Evolutionary conservation across 2,113 vertebrate genomes (phyloP).

Genomic region (Passerina amoena): DNA sequence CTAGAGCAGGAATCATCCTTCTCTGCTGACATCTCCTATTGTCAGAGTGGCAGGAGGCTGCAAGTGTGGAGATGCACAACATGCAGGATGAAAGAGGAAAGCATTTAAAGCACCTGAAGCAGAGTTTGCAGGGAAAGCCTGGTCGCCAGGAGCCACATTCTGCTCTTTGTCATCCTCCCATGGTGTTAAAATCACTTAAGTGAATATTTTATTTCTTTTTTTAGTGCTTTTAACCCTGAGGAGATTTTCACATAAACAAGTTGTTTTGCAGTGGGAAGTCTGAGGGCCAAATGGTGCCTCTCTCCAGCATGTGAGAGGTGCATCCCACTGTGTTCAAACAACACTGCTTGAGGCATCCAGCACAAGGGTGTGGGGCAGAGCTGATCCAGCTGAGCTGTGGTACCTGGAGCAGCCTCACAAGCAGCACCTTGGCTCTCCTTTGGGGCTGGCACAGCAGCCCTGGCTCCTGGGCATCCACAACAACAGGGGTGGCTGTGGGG

Average conservation of each 20-base stretch:
- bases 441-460: not conserved
- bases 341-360: fast-evolving
- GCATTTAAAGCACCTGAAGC: conserved; percentile 9
- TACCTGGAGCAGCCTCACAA: not conserved
- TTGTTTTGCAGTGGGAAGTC: not conserved
- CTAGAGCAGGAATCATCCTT: conserved; percentile 34
- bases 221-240: not conserved
- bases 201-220: not conserved
- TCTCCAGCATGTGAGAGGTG: not conserved
- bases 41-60: conserved; percentile 9
- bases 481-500: not conserved
- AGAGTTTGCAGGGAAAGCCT: not conserved
- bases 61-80: not conserved
- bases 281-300: not conserved
- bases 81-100: conserved; percentile 4
- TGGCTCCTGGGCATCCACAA: fast-evolving
- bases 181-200: not conserved
- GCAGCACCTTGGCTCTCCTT: not conserved
- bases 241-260: not conserved
- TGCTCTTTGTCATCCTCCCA: not conserved
- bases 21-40: conserved; percentile 28
- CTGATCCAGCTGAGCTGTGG: not conserved
- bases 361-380: not conserved
- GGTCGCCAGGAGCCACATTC: not conserved
- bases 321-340: not conserved